A percentile compares a stretch with the other conserved stretches of the same genome.
phyloP scores from a whole-genome alignment of 2,888 invertebrate species.

The Hemicrepidius hirtus region DNA sequence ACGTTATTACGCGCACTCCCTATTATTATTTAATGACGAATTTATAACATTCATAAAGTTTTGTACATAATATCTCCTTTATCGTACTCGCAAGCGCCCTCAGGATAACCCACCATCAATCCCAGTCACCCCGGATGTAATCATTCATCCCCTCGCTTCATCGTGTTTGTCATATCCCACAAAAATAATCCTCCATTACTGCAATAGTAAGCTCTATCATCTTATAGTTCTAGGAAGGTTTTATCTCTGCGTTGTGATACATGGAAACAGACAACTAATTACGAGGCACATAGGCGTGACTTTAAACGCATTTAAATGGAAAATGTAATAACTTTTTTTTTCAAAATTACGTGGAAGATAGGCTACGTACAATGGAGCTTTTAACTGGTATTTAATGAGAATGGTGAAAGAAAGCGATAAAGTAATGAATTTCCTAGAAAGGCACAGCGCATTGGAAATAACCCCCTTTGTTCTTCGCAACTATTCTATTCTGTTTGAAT shows the following conservation, averaged over 20 bases:
- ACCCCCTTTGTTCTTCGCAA: slow-evolving; percentile 16
- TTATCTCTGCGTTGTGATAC: not conserved
- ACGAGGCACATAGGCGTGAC: not conserved
- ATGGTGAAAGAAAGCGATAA: slow-evolving; percentile 14
- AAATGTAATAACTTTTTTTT: not conserved
- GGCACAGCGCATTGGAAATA: slow-evolving; percentile 6
- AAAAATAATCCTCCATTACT: slow-evolving; percentile 64
- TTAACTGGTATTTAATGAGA: not conserved
- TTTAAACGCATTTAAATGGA: not conserved
- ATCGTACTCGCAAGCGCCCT: slow-evolving; percentile 49
- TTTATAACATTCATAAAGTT: slow-evolving; percentile 49
- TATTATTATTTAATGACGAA: slow-evolving; percentile 34
- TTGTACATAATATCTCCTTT: slow-evolving; percentile 69
- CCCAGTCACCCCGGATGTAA: slow-evolving; percentile 63
- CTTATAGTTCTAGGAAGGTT: slow-evolving; percentile 13
- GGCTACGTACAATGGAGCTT: not conserved
- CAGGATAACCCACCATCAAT: slow-evolving; percentile 59
- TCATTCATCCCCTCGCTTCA: slow-evolving; percentile 61
- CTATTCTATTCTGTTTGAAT: slow-evolving; percentile 10
- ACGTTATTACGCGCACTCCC: not conserved
- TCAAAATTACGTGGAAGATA: not conserved
- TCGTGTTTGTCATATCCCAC: slow-evolving; percentile 59
- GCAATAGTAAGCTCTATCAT: slow-evolving; percentile 59
- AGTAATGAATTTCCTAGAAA: slow-evolving; percentile 33
- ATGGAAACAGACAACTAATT: slow-evolving; percentile 16